Conservation (phyloP, 2,113 vertebrate genomes). For the Eleginops maclovinus region DNA sequence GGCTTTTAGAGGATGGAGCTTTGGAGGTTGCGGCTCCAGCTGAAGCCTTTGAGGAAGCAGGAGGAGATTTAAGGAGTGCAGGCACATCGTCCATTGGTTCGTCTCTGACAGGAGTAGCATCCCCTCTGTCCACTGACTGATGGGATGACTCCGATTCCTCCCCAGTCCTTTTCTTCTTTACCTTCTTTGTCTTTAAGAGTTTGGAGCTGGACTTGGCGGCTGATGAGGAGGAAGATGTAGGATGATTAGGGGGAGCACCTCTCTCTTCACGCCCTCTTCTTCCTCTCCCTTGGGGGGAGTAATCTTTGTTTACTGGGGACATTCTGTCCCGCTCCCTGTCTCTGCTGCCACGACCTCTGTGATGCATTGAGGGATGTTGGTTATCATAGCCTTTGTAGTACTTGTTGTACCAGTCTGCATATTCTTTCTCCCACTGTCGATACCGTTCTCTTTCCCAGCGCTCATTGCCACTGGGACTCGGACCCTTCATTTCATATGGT, state of each 20-base stretch:
- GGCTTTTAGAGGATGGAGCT: conserved; percentile 70
- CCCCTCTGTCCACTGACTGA: conserved; percentile 89
- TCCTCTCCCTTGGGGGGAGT: conserved; percentile 89
- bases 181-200: conserved; percentile 86
- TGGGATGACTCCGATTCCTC: conserved; percentile 91
- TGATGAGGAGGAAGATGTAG: conserved; percentile 77
- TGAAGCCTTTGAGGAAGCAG: conserved; percentile 60
- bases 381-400: conserved; percentile 90
- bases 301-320: conserved; percentile 85
- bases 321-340: conserved; percentile 82
- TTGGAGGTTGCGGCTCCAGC: conserved; percentile 36
- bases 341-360: conserved; percentile 69
- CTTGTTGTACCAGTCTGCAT: conserved; percentile 96
- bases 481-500: conserved; percentile 90
- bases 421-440: conserved; percentile 95
- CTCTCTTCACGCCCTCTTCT: conserved; percentile 91
- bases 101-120: conserved; percentile 96
- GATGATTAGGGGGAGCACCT: conserved; percentile 78
- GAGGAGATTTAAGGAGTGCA: conserved; percentile 62
- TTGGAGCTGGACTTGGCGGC: conserved; percentile 84
- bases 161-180: conserved; percentile 90
- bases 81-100: conserved; percentile 93
- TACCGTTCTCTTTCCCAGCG: conserved; percentile 93
- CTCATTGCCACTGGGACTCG: conserved; percentile 83
- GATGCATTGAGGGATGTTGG: conserved; percentile 68